A percentile compares a stretch with the other conserved stretches of the same genome.
Evolutionary conservation across 2,797 vertebrate species (phyloP).

Genomic region (Catharus ustulatus): DNA sequence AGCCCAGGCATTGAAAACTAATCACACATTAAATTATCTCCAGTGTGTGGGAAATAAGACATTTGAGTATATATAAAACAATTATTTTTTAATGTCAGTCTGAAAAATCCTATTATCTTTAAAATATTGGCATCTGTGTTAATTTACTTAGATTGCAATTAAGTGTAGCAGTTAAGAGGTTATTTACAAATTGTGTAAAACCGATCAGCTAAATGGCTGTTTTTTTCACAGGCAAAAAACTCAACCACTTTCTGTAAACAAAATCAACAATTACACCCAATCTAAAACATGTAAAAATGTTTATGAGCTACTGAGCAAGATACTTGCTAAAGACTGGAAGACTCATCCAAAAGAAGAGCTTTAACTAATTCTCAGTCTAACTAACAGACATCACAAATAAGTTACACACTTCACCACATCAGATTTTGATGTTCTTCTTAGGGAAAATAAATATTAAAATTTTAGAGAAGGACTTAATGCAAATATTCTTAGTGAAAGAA

Average conservation of each 20-base stretch:
- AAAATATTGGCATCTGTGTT: neutral
- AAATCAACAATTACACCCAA: neutral
- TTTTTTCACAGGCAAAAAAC: neutral
- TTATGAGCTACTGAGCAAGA: neutral
- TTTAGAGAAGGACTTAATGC: neutral
- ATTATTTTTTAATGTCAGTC: neutral
- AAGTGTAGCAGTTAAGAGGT: neutral
- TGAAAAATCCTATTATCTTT: neutral
- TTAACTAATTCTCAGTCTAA: neutral
- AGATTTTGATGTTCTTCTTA: neutral
- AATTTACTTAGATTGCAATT: constrained; percentile 1
- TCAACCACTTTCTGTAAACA: neutral
- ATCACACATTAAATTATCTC: neutral
- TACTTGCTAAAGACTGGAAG: neutral
- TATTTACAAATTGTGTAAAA: neutral
- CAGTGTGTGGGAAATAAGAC: neutral
- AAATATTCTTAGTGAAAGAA: neutral
- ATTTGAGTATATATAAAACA: neutral
- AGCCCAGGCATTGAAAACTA: neutral
- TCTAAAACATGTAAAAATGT: neutral
- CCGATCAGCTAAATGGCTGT: neutral
- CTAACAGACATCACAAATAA: neutral
- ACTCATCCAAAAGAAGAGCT: neutral
- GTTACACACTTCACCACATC: neutral
- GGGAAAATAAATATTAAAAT: neutral